Evolutionary conservation across 2,797 vertebrate species (phyloP).

Genomic region (Microctenopoma lineatum): DNA sequence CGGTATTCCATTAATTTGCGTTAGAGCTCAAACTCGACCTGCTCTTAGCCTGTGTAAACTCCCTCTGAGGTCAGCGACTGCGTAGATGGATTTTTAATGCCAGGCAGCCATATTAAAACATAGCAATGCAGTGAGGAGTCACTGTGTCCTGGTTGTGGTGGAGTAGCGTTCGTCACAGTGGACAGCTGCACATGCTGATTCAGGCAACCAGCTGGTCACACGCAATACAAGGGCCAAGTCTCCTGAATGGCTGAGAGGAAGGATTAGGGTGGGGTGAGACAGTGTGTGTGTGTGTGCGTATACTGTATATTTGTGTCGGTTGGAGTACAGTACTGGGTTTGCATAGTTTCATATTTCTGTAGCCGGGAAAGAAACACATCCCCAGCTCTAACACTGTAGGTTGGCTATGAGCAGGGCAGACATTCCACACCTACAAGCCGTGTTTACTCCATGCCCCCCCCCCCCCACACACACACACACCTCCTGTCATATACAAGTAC

Average conservation of each 20-base stretch:
- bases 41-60: slow-evolving; percentile 51
- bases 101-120: slow-evolving; percentile 59
- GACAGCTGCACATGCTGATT: slow-evolving; percentile 76
- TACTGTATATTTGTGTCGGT: slow-evolving; percentile 6
- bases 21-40: slow-evolving; percentile 55
- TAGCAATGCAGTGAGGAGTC: slow-evolving; percentile 59
- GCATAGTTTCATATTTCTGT: slow-evolving; percentile 46
- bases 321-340: slow-evolving; percentile 34
- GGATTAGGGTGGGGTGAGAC: slow-evolving; percentile 38
- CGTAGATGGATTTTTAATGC: slow-evolving; percentile 54
- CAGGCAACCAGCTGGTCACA: slow-evolving; percentile 71
- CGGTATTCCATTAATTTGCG: slow-evolving; percentile 62
- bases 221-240: slow-evolving; percentile 69
- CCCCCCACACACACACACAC: not conserved
- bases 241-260: slow-evolving; percentile 46
- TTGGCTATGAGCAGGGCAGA: slow-evolving; percentile 34
- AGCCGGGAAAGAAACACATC: slow-evolving; percentile 30
- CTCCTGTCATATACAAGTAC: not conserved
- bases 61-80: slow-evolving; percentile 45
- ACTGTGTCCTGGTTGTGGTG: slow-evolving; percentile 52
- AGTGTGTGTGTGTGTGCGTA: slow-evolving; percentile 13
- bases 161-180: slow-evolving; percentile 55
- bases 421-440: slow-evolving; percentile 56
- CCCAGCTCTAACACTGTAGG: slow-evolving; percentile 12
- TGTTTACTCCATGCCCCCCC: slow-evolving; percentile 37